phyloP scores from a whole-genome alignment of 2,888 invertebrate genomes.

The Ectemnius continuus region DNA sequence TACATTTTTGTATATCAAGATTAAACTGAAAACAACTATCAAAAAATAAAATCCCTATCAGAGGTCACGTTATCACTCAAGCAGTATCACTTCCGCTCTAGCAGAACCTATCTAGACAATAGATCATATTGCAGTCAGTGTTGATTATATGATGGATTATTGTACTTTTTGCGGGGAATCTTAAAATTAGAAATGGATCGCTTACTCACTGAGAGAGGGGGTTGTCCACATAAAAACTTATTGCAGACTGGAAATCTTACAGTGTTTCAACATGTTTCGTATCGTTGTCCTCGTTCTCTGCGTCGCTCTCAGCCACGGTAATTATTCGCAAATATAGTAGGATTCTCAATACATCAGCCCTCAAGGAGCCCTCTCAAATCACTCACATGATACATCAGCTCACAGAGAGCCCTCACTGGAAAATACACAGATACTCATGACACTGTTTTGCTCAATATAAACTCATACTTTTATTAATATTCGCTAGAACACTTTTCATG shows the following conservation, averaged over 20 bases:
- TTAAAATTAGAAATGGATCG: slow-evolving; percentile 27
- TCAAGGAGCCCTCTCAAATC: too few relatives aligned
- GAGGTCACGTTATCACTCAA: background rate
- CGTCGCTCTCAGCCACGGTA: slow-evolving; percentile 29
- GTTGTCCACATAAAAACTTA: slow-evolving; percentile 50
- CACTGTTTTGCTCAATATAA: too few relatives aligned
- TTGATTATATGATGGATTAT: background rate
- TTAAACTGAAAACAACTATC: too few relatives aligned
- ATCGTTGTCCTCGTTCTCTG: slow-evolving; percentile 6
- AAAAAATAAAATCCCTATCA: background rate
- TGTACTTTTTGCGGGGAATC: slow-evolving; percentile 3
- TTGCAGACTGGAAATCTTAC: slow-evolving; percentile 9
- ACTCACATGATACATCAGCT: too few relatives aligned
- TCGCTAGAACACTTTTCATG: too few relatives aligned
- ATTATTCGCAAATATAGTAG: slow-evolving; percentile 27
- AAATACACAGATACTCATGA: too few relatives aligned
- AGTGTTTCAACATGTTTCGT: slow-evolving; percentile 39
- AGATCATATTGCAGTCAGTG: background rate
- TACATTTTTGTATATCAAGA: too few relatives aligned
- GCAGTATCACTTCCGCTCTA: background rate
- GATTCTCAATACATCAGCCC: too few relatives aligned
- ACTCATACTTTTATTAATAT: too few relatives aligned
- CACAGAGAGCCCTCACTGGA: too few relatives aligned
- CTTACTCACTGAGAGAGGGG: slow-evolving; percentile 39
- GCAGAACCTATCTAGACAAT: background rate